Base-by-base conservation (phyloP, 2,113 vertebrate genomes). In the Paramormyrops kingsleyae region DNA sequence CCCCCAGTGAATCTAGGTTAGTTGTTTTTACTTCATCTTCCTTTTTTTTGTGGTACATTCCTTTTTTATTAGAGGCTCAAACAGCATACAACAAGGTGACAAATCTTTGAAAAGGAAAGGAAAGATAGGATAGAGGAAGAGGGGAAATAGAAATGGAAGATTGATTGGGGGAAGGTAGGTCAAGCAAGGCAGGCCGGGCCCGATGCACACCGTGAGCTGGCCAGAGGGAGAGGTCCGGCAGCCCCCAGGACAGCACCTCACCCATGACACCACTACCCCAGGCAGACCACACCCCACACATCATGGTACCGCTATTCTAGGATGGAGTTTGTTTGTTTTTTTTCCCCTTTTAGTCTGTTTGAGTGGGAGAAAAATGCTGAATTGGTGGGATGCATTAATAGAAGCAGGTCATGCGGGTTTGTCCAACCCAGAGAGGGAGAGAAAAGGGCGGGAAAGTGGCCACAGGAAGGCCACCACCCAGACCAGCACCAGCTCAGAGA, bases 21-120 rank as follows among this genome's bases (percentile, higher is more conserved):
- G 74, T 2, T 42, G 74, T 1, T 42, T 7, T 4, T 52, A 92
- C 93, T 85, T 62, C 46, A 17, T 50, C 42, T 44, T 52, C 15
- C 31, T 1, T 87, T 56, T 56, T 56, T 21, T 19, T 4, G 4
- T 21, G 5, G 5, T 42, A 80, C 12, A 80, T 35, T 19, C 4
- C 21, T 56, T 24, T 62, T 62, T 62, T 62, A 62, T 62, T 62
- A 62, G 56, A n/a, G 24, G 56, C 56, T n/a, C 24, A n/a, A 62
- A n/a, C 21, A n/a, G 24, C 56, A 62, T 62, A 62, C 2, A 62
- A n/a, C 56, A 62, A 62, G 56, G 56, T 62, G 56, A 62, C 24
- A 62, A 62, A 62, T n/a, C 56, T n/a, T 62, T n/a, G 56, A 62
- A n/a, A 62, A n/a, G 24, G 56, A 62, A 62, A n/a, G 56, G 56